A percentile compares a stretch with the other conserved stretches of the same genome.
phyloP scores from a whole-genome alignment of 1,140 invertebrate species.

The Drosophila ogumai region DNA sequence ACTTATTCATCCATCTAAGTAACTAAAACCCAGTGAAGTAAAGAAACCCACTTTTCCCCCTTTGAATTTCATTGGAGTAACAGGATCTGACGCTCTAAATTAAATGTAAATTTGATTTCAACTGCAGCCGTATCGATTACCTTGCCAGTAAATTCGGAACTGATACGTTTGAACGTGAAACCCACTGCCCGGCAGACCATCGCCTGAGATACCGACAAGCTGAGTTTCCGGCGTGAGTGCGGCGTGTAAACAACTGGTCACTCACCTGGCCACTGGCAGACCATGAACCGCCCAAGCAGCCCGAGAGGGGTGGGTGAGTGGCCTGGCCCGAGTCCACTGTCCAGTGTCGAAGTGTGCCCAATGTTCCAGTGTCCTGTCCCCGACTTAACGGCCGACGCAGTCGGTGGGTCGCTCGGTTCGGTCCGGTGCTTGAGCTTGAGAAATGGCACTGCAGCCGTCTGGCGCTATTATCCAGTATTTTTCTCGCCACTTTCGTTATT shows the following conservation, averaged over 20 bases:
- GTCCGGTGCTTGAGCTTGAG: conserved; percentile 51
- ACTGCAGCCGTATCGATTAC: conserved; percentile 28
- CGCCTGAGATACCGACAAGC: conserved; percentile 6
- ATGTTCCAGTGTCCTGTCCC: conserved; percentile 16
- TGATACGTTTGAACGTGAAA: conserved; percentile 12
- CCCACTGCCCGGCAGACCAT: conserved; percentile 13
- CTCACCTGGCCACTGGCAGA: conserved; percentile 42
- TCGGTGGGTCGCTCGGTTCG: conserved; percentile 26
- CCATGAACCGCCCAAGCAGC: conserved; percentile 1
- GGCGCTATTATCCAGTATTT: conserved; percentile 46
- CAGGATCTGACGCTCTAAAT: conserved; percentile 11
- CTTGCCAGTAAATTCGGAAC: conserved; percentile 5
- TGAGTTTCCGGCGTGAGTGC: conserved; percentile 19
- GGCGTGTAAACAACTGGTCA: conserved; percentile 52
- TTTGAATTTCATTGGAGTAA: neutral
- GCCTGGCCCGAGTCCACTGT: conserved; percentile 11
- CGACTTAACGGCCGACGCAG: conserved; percentile 8
- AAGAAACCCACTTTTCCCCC: neutral
- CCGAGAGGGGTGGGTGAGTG: conserved; percentile 3
- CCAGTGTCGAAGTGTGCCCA: conserved; percentile 21
- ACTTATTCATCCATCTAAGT: neutral
- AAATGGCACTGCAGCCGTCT: conserved; percentile 61
- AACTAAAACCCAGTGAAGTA: neutral
- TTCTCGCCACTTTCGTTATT: conserved; percentile 31
- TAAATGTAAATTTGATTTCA: conserved; percentile 41